Evolutionary conservation across 2,888 invertebrate species (phyloP).

Genomic region (Congeria kusceri): DNA sequence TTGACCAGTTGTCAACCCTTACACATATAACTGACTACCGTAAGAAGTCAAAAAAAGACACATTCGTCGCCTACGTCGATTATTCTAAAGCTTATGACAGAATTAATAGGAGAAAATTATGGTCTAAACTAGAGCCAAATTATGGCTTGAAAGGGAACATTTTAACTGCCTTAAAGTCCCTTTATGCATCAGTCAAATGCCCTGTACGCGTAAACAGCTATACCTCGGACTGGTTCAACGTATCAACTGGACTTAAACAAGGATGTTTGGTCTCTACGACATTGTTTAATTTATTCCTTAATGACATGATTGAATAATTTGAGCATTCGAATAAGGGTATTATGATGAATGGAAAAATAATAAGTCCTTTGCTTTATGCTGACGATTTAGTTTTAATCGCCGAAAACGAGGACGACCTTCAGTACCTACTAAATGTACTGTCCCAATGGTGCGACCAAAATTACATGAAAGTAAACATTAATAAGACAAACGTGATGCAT

Average conservation of each 20-base stretch:
- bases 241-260: neutral
- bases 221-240: neutral
- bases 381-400: neutral
- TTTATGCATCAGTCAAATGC: slow-evolving; percentile 3
- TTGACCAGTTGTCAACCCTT: neutral
- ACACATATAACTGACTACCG: neutral
- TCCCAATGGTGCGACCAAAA: neutral
- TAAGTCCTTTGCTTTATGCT: neutral
- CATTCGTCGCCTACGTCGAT: neutral
- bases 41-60: neutral
- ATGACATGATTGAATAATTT: neutral
- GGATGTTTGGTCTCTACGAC: slow-evolving; percentile 8
- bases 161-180: neutral
- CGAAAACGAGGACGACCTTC: neutral
- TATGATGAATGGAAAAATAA: neutral
- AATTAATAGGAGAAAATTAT: neutral
- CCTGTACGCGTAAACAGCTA: neutral
- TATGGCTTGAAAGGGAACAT: neutral
- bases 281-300: neutral
- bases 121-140: neutral
- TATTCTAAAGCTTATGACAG: slow-evolving; percentile 2
- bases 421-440: neutral
- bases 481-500: slow-evolving; percentile 13
- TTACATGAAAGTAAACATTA: neutral
- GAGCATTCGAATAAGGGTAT: slow-evolving; percentile 1